Conservation (phyloP, 2,797 vertebrate species). For the Phyllotis vaccarum region DNA sequence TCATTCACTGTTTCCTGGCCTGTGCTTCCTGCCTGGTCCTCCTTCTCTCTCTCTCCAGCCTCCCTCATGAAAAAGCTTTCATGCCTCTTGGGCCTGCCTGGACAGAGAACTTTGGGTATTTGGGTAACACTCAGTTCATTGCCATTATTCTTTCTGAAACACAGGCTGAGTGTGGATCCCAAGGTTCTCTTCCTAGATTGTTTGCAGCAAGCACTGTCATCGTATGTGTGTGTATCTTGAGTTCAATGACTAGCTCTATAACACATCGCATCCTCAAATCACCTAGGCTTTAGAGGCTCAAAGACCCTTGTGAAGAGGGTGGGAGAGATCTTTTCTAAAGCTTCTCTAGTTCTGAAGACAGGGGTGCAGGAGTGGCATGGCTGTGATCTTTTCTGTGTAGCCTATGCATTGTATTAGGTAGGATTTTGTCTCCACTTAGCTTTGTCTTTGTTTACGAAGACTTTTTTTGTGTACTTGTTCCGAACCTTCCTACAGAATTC, state of each 20-base stretch:
- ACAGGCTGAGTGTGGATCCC: background rate
- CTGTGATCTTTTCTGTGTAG: background rate
- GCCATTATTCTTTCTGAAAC: conserved; percentile 4
- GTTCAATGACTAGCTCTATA: conserved; percentile 1
- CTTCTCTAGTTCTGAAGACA: background rate
- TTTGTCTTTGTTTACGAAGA: background rate
- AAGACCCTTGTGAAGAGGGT: background rate
- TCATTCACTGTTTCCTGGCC: background rate
- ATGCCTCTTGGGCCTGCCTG: background rate
- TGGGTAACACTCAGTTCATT: background rate
- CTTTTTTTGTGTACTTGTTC: background rate
- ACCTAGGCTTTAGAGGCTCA: background rate
- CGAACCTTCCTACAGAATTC: background rate
- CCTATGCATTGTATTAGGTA: background rate
- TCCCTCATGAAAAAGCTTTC: background rate
- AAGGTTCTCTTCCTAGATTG: background rate
- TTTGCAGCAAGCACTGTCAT: background rate
- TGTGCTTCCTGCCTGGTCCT: background rate
- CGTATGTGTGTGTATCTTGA: background rate
- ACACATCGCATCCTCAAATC: background rate
- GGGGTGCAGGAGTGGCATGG: background rate
- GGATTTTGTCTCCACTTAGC: background rate
- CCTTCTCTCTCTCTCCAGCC: background rate
- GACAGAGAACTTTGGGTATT: background rate
- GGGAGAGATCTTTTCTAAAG: background rate